Conservation (phyloP, 2,113 vertebrate species). For the Mobula hypostoma region DNA sequence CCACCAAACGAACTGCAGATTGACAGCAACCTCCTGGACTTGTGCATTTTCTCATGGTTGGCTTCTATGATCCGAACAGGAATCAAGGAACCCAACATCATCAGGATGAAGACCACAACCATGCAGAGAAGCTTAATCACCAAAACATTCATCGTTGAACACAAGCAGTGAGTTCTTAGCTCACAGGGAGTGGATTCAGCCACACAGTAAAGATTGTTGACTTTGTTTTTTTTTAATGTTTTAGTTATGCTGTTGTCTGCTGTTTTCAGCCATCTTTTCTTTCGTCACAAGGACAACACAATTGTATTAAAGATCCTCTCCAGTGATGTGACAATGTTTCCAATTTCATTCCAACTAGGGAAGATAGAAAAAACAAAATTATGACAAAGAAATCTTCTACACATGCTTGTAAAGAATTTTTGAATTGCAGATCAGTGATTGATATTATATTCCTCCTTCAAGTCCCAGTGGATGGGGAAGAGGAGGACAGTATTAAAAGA, state of each 20-base stretch:
- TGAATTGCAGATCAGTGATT: neutral
- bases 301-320: neutral
- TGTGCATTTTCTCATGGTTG: slow-evolving; percentile 63
- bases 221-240: neutral
- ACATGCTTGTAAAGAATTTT: neutral
- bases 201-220: neutral
- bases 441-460: neutral
- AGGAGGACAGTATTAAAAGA: neutral
- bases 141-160: slow-evolving; percentile 59
- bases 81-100: slow-evolving; percentile 73
- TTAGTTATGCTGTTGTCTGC: neutral
- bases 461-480: neutral
- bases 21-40: slow-evolving; percentile 59
- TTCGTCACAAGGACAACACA: no score
- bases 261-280: neutral
- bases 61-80: slow-evolving; percentile 70
- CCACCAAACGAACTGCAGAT: slow-evolving; percentile 81
- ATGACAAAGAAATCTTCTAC: neutral
- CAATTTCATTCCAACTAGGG: neutral
- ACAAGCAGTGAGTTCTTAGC: neutral
- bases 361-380: neutral
- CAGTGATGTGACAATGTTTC: neutral
- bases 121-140: slow-evolving; percentile 74
- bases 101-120: slow-evolving; percentile 67
- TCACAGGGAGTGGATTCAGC: neutral